Evolutionary conservation across 2,113 vertebrate species (phyloP), one percentile per base, ranked within the genome.

Genomic region (Leptosomus discolor): DNA sequence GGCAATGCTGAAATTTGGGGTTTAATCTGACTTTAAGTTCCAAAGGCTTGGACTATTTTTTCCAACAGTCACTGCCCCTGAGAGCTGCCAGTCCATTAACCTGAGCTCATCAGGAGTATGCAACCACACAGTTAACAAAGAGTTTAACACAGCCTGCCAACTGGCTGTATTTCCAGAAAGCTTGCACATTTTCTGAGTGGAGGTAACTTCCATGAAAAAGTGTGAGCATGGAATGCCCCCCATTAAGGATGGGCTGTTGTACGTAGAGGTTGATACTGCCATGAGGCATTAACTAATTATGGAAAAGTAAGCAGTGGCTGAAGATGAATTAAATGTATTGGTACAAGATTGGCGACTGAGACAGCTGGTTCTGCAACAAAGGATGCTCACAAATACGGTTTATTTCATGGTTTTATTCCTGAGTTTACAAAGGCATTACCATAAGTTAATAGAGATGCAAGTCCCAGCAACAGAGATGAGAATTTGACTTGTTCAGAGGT

Each of bases 331-430:
- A 76, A 74, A 48, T 68, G 54, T 8, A 50, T 34, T 19, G 67
- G 50, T 48, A 84, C 27, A 68, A 63, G 37, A 58, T 4, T 21
- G 56, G 58, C 86, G 27, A 84, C 48, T 43, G 15, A 80, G 50
- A 6, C 64, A 70, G 32, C 7, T 69, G 22, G 8, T 79, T 82
- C 68, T 93, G 36, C 43, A 29, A 89, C 24, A 94, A 81, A 92
- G 17, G 51, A 92, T 81, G n/a, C 43, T 91, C 64, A 86, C 27
- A 87, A 81, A 85, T 60, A 29, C 15, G 56, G 8, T 12, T 92
- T 84, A 81, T 88, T 88, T 88, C 22, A 82, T 34, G 0, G 2
- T 78, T 96, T 97, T 96, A 92, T 90, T 97, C 89, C 86, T 75
- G 65, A 94, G 19, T 58, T 92, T 89, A 94, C 84, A 91, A 77